Percentiles rank a stretch among this genome's conserved stretches.
These are phyloP conservation scores for Sciurus carolinensis DNA, from an alignment of 2,797 vertebrate genomes.

Conservation along the genomic window DNA sequence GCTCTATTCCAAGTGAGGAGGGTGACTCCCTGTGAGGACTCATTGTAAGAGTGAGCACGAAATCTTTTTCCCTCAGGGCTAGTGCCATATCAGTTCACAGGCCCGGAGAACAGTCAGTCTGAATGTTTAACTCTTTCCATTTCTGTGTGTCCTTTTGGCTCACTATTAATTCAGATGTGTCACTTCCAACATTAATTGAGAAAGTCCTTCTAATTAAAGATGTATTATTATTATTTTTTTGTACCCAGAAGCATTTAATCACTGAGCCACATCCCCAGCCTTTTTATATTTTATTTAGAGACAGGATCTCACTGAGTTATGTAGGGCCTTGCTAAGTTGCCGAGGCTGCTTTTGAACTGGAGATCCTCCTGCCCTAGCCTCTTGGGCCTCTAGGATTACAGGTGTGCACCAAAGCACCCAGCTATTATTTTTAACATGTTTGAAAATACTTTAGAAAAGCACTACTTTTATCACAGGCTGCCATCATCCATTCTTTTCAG, in stretches of 20 bases:
- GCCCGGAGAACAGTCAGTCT: not conserved
- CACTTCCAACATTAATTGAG: not conserved
- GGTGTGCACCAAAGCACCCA: too few species aligned
- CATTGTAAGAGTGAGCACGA: not conserved
- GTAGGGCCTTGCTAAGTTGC: too few species aligned
- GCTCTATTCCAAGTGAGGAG: not conserved
- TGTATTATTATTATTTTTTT: not conserved
- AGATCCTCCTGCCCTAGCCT: too few species aligned
- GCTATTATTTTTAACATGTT: not conserved
- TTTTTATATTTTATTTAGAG: too few species aligned
- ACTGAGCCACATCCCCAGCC: too few species aligned
- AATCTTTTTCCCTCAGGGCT: not conserved
- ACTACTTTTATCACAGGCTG: not conserved
- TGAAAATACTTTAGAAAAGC: slow-evolving; percentile 30
- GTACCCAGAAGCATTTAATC: too few species aligned
- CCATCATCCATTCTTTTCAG: not conserved
- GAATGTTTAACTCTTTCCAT: slow-evolving; percentile 13
- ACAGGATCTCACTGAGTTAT: too few species aligned
- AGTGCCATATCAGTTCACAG: not conserved
- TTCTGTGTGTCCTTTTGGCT: not conserved
- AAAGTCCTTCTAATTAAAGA: slow-evolving; percentile 52
- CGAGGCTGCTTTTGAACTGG: too few species aligned
- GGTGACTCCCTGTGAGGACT: not conserved
- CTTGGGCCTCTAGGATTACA: too few species aligned
- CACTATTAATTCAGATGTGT: slow-evolving; percentile 20